Base-by-base conservation (phyloP, 2,113 vertebrate genomes). In the Trachemys scripta region DNA sequence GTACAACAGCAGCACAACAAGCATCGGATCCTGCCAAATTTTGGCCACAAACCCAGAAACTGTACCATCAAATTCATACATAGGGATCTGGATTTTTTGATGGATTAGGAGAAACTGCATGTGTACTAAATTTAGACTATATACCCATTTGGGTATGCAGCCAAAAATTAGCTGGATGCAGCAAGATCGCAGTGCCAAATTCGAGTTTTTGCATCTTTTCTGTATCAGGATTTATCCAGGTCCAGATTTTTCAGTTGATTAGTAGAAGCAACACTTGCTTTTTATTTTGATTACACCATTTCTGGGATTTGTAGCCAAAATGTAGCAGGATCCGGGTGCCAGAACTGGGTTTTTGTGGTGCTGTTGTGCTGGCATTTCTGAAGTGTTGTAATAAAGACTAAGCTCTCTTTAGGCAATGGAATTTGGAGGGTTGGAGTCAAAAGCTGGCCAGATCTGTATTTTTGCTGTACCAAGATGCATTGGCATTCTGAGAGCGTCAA, bases 221-320 rank as follows among this genome's bases (percentile, higher is more conserved):
- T n/a, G 5, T 72, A 72, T n/a, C n/a, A 38, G 13, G 75, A 27
- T 45, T 47, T 78, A 42, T 47, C 45, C 42, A 78, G 25, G 13
- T 78, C 75, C 75, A 78, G 25, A 47, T 45, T 35, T 78, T 10
- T 3, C 0, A 35, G 17, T 75, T 90, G 86, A 97, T 88, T 96
- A 96, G 65, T 92, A 89, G 88, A 96, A 96, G 94, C 86, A 80
- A 89, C 75, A 89, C 95, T 91, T 96, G 94, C 88, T 93, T 95
- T 95, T 80, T 87, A 5, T 17, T 5, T 42, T 38, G 80, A 88
- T 96, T 90, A 93, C 87, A 95, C 91, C 89, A 95, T 93, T 95
- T 95, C 93, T 93, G 92, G 90, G 82, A 89, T 96, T 95, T 91
- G 80, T 80, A 80, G 80, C 72, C 84, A 91, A 82, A 88, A 50